A percentile compares a stretch with the other conserved stretches of the same genome.
These are phyloP conservation scores for Dendrocincla tyrannina DNA, from an alignment of 2,797 vertebrate species.

Conservation along the genomic window DNA sequence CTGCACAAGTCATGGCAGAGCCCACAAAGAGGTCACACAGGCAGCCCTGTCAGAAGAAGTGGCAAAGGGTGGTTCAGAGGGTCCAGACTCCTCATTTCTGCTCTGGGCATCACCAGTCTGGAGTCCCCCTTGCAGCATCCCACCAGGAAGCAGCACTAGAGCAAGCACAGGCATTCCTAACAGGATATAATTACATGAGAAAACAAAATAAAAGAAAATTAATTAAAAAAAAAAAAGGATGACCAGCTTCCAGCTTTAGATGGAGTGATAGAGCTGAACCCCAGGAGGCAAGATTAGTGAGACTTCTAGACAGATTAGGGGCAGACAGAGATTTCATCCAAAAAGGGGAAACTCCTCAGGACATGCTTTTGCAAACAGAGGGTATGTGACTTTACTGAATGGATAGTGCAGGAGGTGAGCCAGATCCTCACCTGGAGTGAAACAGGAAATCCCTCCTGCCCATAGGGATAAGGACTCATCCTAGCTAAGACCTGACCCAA, in stretches of 20 bases:
- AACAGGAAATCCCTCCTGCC: neutral
- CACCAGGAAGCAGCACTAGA: neutral
- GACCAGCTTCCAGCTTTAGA: neutral
- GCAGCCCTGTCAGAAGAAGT: neutral
- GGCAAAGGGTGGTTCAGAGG: neutral
- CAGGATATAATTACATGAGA: neutral
- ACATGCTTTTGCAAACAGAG: neutral
- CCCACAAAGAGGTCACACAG: neutral
- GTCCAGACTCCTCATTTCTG: neutral
- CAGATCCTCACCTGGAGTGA: neutral
- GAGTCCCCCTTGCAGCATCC: neutral
- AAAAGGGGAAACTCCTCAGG: neutral
- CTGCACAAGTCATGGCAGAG: neutral
- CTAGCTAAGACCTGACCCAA: fast-evolving
- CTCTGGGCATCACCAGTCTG: neutral
- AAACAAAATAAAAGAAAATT: too few species aligned
- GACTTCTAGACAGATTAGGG: neutral
- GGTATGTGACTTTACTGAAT: neutral
- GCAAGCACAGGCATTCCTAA: neutral
- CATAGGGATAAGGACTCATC: neutral
- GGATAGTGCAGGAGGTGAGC: neutral
- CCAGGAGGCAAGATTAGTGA: neutral
- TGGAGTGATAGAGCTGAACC: neutral
- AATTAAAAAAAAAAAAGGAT: too few species aligned
- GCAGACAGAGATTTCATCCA: neutral